Evolutionary conservation across 1,140 invertebrate genomes (phyloP), one percentile per base, ranked within the genome.

Genomic region (Caerostris darwini): DNA sequence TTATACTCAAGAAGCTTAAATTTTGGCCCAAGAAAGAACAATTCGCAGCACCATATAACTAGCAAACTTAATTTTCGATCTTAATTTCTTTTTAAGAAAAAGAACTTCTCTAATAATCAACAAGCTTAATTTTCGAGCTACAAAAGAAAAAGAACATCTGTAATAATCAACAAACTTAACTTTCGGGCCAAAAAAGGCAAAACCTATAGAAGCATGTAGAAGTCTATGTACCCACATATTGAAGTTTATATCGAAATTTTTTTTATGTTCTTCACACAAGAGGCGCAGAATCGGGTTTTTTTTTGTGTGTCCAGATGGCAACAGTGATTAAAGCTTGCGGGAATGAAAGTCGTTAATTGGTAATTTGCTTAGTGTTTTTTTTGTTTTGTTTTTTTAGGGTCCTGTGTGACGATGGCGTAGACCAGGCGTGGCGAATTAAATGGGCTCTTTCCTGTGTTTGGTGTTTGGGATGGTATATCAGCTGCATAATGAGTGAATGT

Each of bases 341-440:
- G 34, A 12, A 67, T 82, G 8, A 59, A 59, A 58, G 83, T 85
- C 83, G 57, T 85, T 85, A 85, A 85, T 85, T 85, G 54, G 83
- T 57, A 85, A 85, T 85, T 85, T 85, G 17, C 8, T 56, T 56
- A 57, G 56, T 19, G 83, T 19, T 10, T 85, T 85, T 17, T 85
- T 59, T 50, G 0, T 53, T 34, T 53, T 77, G 2, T 12, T 12
- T 77, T 77, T 77, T 53, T 12, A 34, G 7, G 71, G 34, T 7
- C 5, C 10, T 3, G 0, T 12, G 8, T 77, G 71, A 50, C 53
- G 56, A 56, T 59, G 83, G 34, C 83, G 58, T 56, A 57, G 56
- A 85, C 58, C 83, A 85, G 57, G 83, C 83, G 57, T 57, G 56
- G 56, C 54, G 56, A 8, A 85, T 85, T 77, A 85, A 85, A 59